phyloP scores from a whole-genome alignment of 92 coral and sea anemone species.

The Umimayanthus kanabou region DNA sequence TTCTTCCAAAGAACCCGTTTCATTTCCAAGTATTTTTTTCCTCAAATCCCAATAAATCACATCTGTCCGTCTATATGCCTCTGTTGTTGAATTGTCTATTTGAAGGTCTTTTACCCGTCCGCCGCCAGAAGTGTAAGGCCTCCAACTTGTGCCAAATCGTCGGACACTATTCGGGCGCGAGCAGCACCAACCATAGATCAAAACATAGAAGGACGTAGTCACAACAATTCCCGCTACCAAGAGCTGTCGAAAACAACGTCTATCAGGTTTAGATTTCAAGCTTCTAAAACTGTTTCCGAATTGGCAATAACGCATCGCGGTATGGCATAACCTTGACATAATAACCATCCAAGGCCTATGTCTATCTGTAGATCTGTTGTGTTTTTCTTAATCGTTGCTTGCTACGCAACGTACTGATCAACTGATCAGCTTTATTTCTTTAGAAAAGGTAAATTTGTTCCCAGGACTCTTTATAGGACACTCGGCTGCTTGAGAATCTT shows the following conservation, averaged over 20 bases:
- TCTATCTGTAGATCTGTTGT: not conserved
- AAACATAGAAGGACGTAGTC: slow-evolving; percentile 9
- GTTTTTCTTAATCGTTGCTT: not conserved
- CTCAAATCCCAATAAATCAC: not conserved
- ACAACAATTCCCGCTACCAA: not conserved
- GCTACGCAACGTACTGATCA: not conserved
- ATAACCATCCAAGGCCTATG: not conserved
- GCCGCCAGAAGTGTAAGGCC: not conserved
- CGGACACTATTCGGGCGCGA: not conserved
- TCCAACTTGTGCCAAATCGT: not conserved
- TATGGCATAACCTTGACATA: not conserved
- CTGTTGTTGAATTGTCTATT: not conserved
- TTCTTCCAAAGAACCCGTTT: not conserved
- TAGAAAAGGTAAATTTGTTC: no score
- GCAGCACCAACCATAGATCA: not conserved
- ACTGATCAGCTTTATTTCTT: no score
- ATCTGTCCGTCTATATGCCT: not conserved
- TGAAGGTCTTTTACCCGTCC: not conserved
- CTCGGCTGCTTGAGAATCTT: no score
- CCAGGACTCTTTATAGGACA: no score
- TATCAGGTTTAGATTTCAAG: not conserved
- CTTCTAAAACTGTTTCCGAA: not conserved
- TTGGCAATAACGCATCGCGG: not conserved
- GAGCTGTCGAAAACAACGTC: not conserved
- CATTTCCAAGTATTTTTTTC: not conserved